Conservation (phyloP, 2,113 vertebrate genomes). For the Lagopus leucura region DNA sequence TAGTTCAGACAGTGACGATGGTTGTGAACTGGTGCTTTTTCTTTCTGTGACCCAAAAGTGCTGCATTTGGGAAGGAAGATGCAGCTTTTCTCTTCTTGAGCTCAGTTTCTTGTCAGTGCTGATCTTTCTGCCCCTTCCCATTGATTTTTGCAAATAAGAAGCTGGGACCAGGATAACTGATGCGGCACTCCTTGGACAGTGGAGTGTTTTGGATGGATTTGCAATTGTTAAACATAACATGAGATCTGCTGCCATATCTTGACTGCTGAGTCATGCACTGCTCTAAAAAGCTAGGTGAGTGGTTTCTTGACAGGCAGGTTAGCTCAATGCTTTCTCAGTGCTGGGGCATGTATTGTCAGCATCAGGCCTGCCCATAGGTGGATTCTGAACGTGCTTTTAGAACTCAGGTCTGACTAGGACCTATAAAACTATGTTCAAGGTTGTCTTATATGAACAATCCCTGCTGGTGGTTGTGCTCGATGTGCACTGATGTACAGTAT, state of each 20-base stretch:
- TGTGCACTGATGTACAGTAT: neutral
- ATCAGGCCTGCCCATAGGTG: neutral
- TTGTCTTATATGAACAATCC: neutral
- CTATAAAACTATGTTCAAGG: rapidly evolving
- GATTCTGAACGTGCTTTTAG: neutral
- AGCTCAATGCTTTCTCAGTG: neutral
- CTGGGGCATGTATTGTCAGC: rapidly evolving
- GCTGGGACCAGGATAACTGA: neutral
- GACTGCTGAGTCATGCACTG: neutral
- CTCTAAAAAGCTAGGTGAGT: neutral
- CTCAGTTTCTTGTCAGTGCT: neutral
- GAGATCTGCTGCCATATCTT: neutral
- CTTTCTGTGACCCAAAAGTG: neutral
- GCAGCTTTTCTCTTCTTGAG: rapidly evolving
- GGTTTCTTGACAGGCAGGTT: neutral
- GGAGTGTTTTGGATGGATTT: neutral
- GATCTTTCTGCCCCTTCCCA: neutral
- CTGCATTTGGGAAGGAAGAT: neutral
- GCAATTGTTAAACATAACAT: neutral
- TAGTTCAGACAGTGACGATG: neutral
- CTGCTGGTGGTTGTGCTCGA: neutral
- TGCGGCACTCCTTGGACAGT: neutral
- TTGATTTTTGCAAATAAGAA: neutral
- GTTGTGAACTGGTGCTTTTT: neutral
- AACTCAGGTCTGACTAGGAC: rapidly evolving